Evolutionary conservation across 1,140 invertebrate species (phyloP).

Genomic region (Anagrus nilaparvatae): DNA sequence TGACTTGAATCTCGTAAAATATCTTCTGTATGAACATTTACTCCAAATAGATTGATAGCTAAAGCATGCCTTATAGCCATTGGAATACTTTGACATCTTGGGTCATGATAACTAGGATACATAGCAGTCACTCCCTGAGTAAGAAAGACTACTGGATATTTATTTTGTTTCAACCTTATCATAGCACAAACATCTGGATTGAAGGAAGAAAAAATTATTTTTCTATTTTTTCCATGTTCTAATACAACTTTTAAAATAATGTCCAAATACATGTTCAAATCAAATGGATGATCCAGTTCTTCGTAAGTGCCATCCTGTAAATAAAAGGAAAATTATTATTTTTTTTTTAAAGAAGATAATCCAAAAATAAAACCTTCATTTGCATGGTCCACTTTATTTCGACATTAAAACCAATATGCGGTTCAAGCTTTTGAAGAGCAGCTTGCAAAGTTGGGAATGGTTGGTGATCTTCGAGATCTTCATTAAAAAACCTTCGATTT

Average conservation of each 20-base stretch:
- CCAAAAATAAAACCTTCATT: slow-evolving; percentile 41
- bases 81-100: slow-evolving; percentile 66
- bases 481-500: slow-evolving; percentile 63
- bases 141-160: slow-evolving; percentile 87
- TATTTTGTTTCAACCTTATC: slow-evolving; percentile 86
- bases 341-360: too few relatives aligned
- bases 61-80: slow-evolving; percentile 73
- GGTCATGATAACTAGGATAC: slow-evolving; percentile 74
- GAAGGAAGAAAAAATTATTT: slow-evolving; percentile 88
- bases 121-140: slow-evolving; percentile 73
- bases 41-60: slow-evolving; percentile 69
- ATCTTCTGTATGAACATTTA: slow-evolving; percentile 86
- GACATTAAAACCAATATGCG: slow-evolving; percentile 86
- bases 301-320: slow-evolving; percentile 74
- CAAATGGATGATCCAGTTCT: slow-evolving; percentile 75
- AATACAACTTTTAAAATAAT: slow-evolving; percentile 73
- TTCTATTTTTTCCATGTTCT: slow-evolving; percentile 60
- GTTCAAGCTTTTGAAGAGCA: slow-evolving; percentile 65
- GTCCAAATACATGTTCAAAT: slow-evolving; percentile 84
- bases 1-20: slow-evolving; percentile 70
- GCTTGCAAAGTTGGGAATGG: slow-evolving; percentile 83
- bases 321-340: slow-evolving; percentile 3
- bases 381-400: slow-evolving; percentile 94
- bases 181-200: slow-evolving; percentile 89
- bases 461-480: slow-evolving; percentile 77